These are phyloP conservation scores for Stramonita haemastoma DNA, from an alignment of 2,888 invertebrate genomes.

Conservation along the genomic window DNA sequence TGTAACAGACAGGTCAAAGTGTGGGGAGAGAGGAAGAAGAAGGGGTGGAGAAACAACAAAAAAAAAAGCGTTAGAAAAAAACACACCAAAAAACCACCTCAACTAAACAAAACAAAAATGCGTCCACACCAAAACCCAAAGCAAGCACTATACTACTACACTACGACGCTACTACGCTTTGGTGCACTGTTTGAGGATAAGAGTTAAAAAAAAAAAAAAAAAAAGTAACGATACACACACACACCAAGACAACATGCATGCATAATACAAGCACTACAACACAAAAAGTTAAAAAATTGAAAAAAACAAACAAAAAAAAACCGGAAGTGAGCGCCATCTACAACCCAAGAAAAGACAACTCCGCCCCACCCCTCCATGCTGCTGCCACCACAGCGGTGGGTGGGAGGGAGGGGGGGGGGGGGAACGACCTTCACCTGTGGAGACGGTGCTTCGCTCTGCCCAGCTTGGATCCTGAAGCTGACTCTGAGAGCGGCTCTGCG, in stretches of 20 bases:
- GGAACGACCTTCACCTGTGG: neutral
- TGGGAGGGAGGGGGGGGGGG: no score
- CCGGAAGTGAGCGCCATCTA: neutral
- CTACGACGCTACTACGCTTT: no score
- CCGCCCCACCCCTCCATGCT: neutral
- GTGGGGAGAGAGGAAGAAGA: no score
- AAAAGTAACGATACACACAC: neutral
- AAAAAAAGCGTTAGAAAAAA: no score
- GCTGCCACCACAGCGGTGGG: no score
- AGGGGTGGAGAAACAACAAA: no score
- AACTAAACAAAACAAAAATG: no score
- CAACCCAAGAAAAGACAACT: neutral
- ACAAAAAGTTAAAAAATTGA: neutral
- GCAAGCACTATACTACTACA: no score
- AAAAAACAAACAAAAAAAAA: neutral
- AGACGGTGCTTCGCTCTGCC: neutral
- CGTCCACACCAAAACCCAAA: no score
- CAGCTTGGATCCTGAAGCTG: neutral
- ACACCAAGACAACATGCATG: neutral
- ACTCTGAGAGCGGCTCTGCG: constrained; percentile 4
- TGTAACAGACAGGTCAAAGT: no score
- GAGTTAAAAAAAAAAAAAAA: neutral
- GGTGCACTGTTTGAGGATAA: neutral
- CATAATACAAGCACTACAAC: neutral
- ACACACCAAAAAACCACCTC: no score